A percentile compares a stretch with the other conserved stretches of the same genome.
phyloP scores from a whole-genome alignment of 2,797 vertebrate genomes.

The Helicolenus hilgendorfi region DNA sequence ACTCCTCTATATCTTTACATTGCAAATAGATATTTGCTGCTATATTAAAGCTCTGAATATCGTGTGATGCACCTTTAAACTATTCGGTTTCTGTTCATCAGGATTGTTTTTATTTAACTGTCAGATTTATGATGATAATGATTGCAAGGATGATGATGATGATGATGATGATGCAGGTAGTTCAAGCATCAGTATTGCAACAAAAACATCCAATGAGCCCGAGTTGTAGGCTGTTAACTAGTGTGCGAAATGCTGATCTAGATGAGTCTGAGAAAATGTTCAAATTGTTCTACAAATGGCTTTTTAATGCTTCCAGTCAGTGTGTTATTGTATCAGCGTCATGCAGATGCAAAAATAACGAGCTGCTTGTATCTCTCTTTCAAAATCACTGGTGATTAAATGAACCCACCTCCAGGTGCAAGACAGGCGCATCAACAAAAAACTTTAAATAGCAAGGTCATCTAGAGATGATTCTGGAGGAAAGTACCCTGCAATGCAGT shows the following conservation, averaged over 20 bases:
- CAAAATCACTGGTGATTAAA: constrained; percentile 58
- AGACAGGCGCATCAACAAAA: constrained; percentile 71
- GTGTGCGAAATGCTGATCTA: background rate
- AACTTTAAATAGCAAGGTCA: constrained; percentile 87
- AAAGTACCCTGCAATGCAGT: constrained; percentile 79
- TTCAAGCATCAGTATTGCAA: background rate
- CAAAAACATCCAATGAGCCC: background rate
- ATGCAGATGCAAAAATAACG: constrained; percentile 1
- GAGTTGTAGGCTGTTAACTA: background rate
- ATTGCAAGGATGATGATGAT: background rate
- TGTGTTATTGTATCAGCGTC: background rate
- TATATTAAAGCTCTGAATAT: background rate
- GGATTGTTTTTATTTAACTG: background rate
- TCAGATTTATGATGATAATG: background rate
- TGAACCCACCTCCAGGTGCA: constrained; percentile 52
- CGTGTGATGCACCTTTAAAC: background rate
- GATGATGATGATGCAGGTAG: background rate
- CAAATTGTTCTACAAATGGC: background rate
- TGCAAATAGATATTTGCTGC: background rate
- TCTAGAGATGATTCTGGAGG: constrained; percentile 81
- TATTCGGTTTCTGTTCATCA: accelerated
- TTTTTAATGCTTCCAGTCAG: constrained; percentile 17
- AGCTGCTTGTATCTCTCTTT: constrained; percentile 12
- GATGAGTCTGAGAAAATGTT: background rate
- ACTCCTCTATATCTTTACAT: too few species aligned